These are phyloP conservation scores for Micromussa lordhowensis DNA, from an alignment of 92 coral and sea anemone species.

Conservation along the genomic window DNA sequence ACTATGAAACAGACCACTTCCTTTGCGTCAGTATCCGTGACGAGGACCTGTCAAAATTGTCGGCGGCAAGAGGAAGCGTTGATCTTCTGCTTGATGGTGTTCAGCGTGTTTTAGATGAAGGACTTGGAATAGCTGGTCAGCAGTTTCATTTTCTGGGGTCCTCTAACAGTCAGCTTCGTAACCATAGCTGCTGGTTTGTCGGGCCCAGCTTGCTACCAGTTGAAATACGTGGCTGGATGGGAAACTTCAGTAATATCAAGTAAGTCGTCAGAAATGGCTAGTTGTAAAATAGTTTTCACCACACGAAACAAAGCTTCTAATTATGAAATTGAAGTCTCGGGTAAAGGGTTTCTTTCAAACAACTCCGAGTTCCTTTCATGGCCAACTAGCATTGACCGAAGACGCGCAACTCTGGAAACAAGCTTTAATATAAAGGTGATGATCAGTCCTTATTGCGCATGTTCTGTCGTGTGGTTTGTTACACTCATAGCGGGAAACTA, in stretches of 20 bases:
- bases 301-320: too few relatives aligned
- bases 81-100: conserved; percentile 61
- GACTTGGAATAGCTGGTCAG: conserved; percentile 73
- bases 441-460: too few relatives aligned
- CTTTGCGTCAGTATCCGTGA: conserved; percentile 90
- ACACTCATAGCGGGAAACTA: too few relatives aligned
- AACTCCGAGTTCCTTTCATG: too few relatives aligned
- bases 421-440: too few relatives aligned
- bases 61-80: conserved; percentile 75
- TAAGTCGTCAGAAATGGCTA: conserved; percentile 6
- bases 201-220: conserved; percentile 69
- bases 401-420: too few relatives aligned
- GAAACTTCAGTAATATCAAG: conserved; percentile 87
- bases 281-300: too few relatives aligned
- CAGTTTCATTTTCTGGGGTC: conserved; percentile 87
- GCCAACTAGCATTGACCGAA: too few relatives aligned
- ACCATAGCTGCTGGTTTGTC: conserved; percentile 97
- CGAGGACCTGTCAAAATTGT: conserved; percentile 85
- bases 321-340: too few relatives aligned
- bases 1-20: conserved; percentile 75
- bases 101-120: conserved; percentile 61
- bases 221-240: conserved; percentile 93
- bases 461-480: too few relatives aligned
- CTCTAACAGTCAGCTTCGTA: conserved; percentile 96
- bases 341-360: too few relatives aligned